Evolutionary conservation across 92 coral and sea anemone genomes (phyloP), one percentile per base, ranked within the genome.

Genomic region (Epizoanthus ramosus): DNA sequence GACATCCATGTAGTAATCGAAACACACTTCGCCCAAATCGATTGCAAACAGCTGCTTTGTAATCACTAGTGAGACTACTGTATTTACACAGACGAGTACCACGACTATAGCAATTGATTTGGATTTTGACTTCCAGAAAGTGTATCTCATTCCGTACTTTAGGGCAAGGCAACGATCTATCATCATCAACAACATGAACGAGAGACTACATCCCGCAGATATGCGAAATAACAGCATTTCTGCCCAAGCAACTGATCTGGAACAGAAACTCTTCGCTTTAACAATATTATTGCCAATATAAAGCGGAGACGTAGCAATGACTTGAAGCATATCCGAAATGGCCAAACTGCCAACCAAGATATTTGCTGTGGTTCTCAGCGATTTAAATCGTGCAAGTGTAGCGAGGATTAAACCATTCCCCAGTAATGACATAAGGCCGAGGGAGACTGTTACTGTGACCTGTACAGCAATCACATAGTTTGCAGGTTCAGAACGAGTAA

Each of bases 131-230:
- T 71, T 43, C 75, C 58, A 43, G 21, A 41, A 41, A 16, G 75
- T 43, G 75, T 71, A 71, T 45, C n/a, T 71, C 16, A 71, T 45
- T 71, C 75, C 75, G 58, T 71, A 71, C 50, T 71, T 71, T 6
- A 71, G 57, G 58, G 58, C 75, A 17, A 71, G 57, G 57, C n/a
- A 71, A 15, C 75, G 75, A 45, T 71, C 75, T 0, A 31, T 28
- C 75, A 71, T 71, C 75, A 71, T 71, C 33, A 6, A 0, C 9
- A 71, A 23, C 75, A 71, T 71, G 8, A 39, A 12, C 3, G 56
- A 41, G 10, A 43, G 3, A 71, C 75, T 71, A 15, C 16, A 43
- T 53, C 75, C 57, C 1, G 56, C 57, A 43, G 22, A 45, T 14
- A 71, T 2, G 35, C 75, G 75, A 39, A 71, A 17, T 7, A 71